Evolutionary conservation across 2,113 vertebrate species (phyloP), one percentile per base, ranked within the genome.

Genomic region (Caloenas nicobarica): DNA sequence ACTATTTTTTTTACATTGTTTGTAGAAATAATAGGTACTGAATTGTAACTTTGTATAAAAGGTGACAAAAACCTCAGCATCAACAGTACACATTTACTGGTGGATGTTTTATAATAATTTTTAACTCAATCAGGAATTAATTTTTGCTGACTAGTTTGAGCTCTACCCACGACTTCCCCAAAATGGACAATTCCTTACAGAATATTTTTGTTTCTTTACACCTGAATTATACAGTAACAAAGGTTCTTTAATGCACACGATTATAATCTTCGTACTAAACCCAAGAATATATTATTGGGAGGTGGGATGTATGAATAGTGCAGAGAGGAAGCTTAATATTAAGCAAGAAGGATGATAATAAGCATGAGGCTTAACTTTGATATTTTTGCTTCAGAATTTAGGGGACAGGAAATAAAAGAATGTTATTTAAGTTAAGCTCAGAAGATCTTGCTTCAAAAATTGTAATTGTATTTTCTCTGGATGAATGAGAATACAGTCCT

Each of bases 371-470:
- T 95, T 91, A 88, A 28, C 25, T 93, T 61, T 80, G 44, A 44
- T 44, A 76, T 96, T 94, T 91, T 48, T 81, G 36, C n/a, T 88
- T 89, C 62, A 83, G 71, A 57, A 11, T 80, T 88, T 73, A 11
- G 11, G 3, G 0, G 9, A 17, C 15, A 56, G 10, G 26, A 44
- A 85, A 76, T 57, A 88, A 31, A 7, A 77, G 24, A 68, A 14
- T 31, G 16, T 61, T 65, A 77, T 31, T 66, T 79, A 79, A 84
- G 57, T 54, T 68, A 61, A 93, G 79, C 10, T 73, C 26, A 36
- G 44, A 96, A 72, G 26, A 76, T 13, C 31, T 77, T 72, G 10
- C 33, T 5, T 64, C 5, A 81, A 79, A 89, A 88, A 40, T 0
- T 51, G 11, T 23, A 46, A 28, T 57, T 23, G 3, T 31, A 40